Conservation (phyloP, 2,888 invertebrate species). For the Melanchra persicariae region DNA sequence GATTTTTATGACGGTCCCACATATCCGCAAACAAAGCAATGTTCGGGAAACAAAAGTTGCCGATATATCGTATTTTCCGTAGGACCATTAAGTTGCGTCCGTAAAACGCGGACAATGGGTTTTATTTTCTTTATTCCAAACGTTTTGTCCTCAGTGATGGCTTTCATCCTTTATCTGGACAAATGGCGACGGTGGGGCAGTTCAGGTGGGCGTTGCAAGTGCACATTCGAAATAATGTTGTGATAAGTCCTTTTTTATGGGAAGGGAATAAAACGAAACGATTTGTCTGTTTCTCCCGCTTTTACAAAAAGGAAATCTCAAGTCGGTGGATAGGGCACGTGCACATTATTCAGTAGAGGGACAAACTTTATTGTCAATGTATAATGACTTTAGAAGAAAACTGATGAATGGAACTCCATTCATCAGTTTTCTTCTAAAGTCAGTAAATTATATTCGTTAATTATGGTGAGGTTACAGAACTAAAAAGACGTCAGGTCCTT, state of each 20-base stretch:
- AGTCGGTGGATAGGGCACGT: not conserved
- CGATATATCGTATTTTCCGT: conserved; percentile 46
- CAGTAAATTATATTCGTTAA: not conserved
- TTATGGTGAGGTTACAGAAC: not conserved
- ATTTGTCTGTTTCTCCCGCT: not conserved
- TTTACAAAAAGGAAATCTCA: not conserved
- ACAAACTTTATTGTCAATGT: not conserved
- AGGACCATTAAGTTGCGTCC: conserved; percentile 47
- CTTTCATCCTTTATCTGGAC: conserved; percentile 47
- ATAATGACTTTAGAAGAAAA: not conserved
- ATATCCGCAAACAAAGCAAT: conserved; percentile 51
- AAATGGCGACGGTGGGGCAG: conserved; percentile 22
- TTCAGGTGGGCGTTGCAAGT: conserved; percentile 40
- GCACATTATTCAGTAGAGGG: not conserved
- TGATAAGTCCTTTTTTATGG: conserved; percentile 23
- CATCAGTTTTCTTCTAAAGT: not conserved
- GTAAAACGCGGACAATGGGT: conserved; percentile 42
- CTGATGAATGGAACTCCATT: not conserved
- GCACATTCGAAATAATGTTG: conserved; percentile 34
- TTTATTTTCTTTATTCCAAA: conserved; percentile 50
- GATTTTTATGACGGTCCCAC: conserved; percentile 51
- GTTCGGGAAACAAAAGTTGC: conserved; percentile 50
- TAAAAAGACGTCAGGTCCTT: not conserved
- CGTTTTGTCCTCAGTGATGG: conserved; percentile 45
- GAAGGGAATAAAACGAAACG: conserved; percentile 6